Base-by-base conservation (phyloP, 2,888 invertebrate genomes). In the Elysia crispata region DNA sequence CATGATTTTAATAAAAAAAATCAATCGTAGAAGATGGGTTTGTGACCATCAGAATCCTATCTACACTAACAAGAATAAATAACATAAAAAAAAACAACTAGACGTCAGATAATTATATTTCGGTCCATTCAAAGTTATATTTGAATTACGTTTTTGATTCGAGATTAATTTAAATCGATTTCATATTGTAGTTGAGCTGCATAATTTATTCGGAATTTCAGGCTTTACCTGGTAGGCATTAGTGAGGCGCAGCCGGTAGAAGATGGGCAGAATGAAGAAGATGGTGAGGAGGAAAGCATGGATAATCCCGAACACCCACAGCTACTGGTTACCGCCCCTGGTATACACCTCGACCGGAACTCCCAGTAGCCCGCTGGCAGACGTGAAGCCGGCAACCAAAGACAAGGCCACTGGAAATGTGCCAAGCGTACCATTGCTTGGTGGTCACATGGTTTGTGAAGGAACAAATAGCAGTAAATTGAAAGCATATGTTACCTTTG, bases 301-400 rank as follows among this genome's bases (percentile, higher is more conserved):
- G 33, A 97, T 91, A 92, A 97, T 97, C 0, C 96, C 94, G 62
- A 96, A 85, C 89, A 81, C 82, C 18, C 88, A 81, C 80, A 86
- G 81, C 81, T 83, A 84, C 91, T 96, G 97, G 92, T 97, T 96
- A 0, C 96, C 95, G 23, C 87, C 86, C 79, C 85, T 83, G 66
- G 84, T 81, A 72, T 86, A 88, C 11, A 87, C 86, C 81, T 89
- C 89, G 6, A 86, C 85, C 1, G 89, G 89, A 13, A 87, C 85
- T 13, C 89, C 87, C 20, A 89, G 85, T 13, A 89, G 85, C 62
- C 85, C 83, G 57, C 88, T 84, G 41, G 89, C 88, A 0, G 89
- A 89, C 49, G 88, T 81, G 80, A 89, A 89, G 50, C 86, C 87
- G 30, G 86, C 87, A 79, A 85, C 83, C 60, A 88, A 77, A 15